Percentiles rank a stretch among this genome's conserved stretches.
These are phyloP conservation scores for Heliconius melpomene DNA, from an alignment of 1,140 invertebrate species.

Conservation along the genomic window DNA sequence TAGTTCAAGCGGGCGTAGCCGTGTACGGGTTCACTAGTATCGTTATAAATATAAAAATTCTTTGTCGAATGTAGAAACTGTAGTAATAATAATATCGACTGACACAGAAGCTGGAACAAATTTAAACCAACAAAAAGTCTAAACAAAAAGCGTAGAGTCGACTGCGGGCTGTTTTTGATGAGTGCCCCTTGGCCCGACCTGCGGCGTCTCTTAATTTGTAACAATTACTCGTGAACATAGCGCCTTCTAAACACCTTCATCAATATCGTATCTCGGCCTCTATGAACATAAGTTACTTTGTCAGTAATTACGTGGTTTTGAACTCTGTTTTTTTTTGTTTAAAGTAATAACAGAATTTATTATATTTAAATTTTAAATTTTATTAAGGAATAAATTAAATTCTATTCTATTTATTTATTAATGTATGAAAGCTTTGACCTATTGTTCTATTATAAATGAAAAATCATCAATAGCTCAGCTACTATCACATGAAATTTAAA, in stretches of 20 bases:
- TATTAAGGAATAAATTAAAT: no score
- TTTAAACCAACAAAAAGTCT: neutral
- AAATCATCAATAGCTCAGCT: no score
- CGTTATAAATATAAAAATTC: neutral
- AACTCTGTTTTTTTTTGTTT: neutral
- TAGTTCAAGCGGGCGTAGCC: no score
- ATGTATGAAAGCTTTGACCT: no score
- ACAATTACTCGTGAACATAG: slow-evolving; percentile 57
- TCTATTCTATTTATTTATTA: no score
- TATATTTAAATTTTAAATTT: no score
- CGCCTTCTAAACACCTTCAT: slow-evolving; percentile 58
- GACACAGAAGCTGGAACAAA: neutral
- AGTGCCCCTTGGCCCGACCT: slow-evolving; percentile 30
- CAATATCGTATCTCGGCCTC: slow-evolving; percentile 43
- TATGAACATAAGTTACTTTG: neutral
- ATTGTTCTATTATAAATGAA: no score
- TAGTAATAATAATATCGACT: neutral
- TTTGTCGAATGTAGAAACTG: neutral
- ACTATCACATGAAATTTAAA: no score
- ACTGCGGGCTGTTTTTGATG: neutral
- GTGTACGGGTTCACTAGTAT: no score
- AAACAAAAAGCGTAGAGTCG: neutral
- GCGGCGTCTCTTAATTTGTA: slow-evolving; percentile 51
- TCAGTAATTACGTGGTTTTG: neutral
- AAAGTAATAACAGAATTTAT: neutral